Conservation (phyloP, 2,797 vertebrate genomes). For the Garrulus glandarius region DNA sequence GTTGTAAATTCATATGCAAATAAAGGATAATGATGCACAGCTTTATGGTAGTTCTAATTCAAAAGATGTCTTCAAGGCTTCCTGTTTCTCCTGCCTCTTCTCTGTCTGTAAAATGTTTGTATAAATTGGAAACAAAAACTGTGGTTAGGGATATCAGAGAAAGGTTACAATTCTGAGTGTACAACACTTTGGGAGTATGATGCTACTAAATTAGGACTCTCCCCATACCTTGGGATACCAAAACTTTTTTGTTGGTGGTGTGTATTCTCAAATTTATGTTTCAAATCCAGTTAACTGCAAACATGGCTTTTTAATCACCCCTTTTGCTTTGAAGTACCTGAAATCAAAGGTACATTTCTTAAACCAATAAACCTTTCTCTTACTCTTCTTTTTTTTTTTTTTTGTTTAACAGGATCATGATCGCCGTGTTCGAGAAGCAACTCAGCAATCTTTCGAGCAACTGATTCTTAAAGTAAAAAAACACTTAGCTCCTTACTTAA, state of each 20-base stretch:
- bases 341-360: background rate
- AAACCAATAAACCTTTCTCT: background rate
- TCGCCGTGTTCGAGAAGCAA: slow-evolving; percentile 93
- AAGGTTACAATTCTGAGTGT: background rate
- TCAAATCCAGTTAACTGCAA: background rate
- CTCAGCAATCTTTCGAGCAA: slow-evolving; percentile 93
- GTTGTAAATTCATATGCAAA: background rate
- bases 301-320: background rate
- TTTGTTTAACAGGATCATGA: slow-evolving; percentile 86
- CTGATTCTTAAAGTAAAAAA: slow-evolving; percentile 94
- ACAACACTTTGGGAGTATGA: background rate
- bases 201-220: background rate
- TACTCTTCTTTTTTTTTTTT: background rate
- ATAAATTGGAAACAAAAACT: background rate
- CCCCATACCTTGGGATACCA: background rate
- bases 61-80: background rate
- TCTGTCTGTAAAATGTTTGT: background rate
- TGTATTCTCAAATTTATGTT: background rate
- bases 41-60: background rate
- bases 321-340: background rate
- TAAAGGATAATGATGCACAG: background rate
- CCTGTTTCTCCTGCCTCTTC: background rate
- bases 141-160: background rate
- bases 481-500: slow-evolving; percentile 92
- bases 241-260: background rate